A percentile compares a stretch with the other conserved stretches of the same genome.
phyloP scores from a whole-genome alignment of 2,797 vertebrate species.

The Gallinago nigripennis region DNA sequence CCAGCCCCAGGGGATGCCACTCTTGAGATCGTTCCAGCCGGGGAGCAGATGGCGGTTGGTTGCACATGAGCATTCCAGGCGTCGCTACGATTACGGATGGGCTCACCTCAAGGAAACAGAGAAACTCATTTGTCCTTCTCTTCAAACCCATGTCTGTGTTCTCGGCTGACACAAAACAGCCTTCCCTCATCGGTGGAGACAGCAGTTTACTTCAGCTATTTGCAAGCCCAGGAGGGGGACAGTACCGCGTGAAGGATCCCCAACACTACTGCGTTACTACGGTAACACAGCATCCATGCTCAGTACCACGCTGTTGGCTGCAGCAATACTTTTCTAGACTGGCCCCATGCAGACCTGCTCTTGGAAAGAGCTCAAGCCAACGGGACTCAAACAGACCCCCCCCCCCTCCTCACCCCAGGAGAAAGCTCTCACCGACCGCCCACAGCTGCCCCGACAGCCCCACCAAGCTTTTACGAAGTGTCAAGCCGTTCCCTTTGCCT shows the following conservation, averaged over 20 bases:
- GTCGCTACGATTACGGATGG: background rate
- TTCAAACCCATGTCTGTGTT: background rate
- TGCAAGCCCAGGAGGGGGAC: background rate
- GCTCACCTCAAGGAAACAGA: conserved; percentile 45
- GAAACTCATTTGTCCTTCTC: conserved; percentile 36
- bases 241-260: background rate
- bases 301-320: background rate
- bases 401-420: fast-evolving
- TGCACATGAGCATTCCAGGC: conserved; percentile 9
- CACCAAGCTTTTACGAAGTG: background rate
- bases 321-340: background rate
- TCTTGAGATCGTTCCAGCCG: background rate
- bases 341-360: background rate
- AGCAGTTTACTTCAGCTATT: background rate
- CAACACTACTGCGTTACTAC: background rate
- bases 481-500: background rate
- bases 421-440: background rate
- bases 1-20: background rate
- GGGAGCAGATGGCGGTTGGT: conserved; percentile 29
- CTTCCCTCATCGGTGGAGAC: fast-evolving
- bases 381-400: background rate
- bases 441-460: background rate
- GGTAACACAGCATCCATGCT: background rate
- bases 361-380: background rate
- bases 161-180: background rate